Conservation (phyloP, 1,140 invertebrate genomes). For the Sycophila sp. region DNA sequence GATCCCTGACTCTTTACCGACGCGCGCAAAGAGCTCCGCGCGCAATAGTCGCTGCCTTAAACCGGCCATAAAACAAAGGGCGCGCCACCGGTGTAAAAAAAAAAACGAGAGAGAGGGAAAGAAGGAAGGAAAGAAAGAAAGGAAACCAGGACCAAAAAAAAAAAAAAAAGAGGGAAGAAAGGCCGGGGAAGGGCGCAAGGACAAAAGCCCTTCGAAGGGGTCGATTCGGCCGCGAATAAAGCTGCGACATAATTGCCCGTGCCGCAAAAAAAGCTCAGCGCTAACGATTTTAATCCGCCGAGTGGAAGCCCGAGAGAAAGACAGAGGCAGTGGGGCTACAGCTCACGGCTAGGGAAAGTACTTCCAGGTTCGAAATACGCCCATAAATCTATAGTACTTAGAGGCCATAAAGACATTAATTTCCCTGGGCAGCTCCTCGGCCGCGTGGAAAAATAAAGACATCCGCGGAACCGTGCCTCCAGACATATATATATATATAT, state of each 20-base stretch:
- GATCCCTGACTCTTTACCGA: too few relatives aligned
- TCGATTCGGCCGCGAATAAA: conserved; percentile 14
- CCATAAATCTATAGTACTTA: conserved; percentile 21
- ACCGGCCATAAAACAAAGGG: not conserved
- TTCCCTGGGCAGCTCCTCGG: not conserved
- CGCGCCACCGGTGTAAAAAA: too few relatives aligned
- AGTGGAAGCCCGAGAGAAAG: not conserved
- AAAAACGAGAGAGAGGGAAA: not conserved
- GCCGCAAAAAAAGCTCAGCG: conserved; percentile 9
- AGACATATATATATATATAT: not conserved
- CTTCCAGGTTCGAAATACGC: not conserved
- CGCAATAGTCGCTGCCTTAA: conserved; percentile 17
- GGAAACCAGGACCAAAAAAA: not conserved
- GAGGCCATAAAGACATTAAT: conserved; percentile 29
- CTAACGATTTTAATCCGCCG: conserved; percentile 16
- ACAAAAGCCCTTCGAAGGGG: not conserved
- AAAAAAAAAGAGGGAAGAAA: not conserved
- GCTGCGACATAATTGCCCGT: conserved; percentile 12
- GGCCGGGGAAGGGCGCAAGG: not conserved
- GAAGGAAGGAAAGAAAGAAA: not conserved
- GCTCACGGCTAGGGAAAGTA: not conserved
- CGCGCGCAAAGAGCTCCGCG: too few relatives aligned
- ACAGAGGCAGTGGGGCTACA: not conserved
- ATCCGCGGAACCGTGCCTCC: not conserved
- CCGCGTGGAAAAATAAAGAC: conserved; percentile 12